These are phyloP conservation scores for Noturus placidus DNA, from an alignment of 2,113 vertebrate genomes.

Conservation along the genomic window DNA sequence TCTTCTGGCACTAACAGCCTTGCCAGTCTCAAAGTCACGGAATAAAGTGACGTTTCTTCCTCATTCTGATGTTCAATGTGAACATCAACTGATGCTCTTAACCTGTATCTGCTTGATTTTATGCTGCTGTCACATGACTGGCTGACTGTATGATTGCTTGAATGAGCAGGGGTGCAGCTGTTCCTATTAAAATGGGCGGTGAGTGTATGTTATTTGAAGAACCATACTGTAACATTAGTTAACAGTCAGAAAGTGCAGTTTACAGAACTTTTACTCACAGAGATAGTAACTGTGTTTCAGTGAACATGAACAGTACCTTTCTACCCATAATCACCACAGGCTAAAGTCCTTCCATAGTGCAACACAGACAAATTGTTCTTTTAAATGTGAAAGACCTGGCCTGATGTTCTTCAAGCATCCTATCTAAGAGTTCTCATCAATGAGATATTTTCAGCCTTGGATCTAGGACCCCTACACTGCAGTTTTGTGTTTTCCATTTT, in stretches of 20 bases:
- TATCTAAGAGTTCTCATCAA: neutral
- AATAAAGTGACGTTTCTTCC: neutral
- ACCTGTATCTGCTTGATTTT: neutral
- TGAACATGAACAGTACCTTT: neutral
- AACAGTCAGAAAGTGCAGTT: neutral
- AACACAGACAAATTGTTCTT: neutral
- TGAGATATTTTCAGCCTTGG: conserved; percentile 3
- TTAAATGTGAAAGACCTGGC: neutral
- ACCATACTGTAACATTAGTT: neutral
- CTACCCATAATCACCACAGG: neutral
- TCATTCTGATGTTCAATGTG: neutral
- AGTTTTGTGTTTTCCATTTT: conserved; percentile 36
- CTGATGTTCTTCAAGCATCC: conserved; percentile 1
- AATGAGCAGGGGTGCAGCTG: neutral
- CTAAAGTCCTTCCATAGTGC: neutral
- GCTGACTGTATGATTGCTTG: neutral
- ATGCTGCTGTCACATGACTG: neutral
- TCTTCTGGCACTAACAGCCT: neutral
- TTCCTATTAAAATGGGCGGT: neutral
- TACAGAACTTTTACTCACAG: neutral
- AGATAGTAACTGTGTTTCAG: neutral
- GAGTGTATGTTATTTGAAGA: neutral
- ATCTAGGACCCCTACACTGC: conserved; percentile 22
- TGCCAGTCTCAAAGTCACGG: neutral
- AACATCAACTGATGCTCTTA: neutral